Conservation (phyloP, 2,113 vertebrate species). For the Sclerurus mexicanus region DNA sequence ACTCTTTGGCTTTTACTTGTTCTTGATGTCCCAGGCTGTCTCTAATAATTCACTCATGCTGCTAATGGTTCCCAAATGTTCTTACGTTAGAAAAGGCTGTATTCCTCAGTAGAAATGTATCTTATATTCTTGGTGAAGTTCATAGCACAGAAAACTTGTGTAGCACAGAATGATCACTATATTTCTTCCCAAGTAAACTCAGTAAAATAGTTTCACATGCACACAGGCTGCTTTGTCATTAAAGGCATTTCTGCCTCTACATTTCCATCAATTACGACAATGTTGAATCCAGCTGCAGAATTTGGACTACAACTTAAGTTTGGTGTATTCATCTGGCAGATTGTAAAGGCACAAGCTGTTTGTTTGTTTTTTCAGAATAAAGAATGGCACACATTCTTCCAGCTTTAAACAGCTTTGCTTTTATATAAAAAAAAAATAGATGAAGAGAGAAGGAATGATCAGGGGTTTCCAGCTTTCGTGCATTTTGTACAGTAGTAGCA, state of each 20-base stretch:
- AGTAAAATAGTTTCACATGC: not conserved
- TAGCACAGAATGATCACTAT: not conserved
- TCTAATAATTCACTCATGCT: constrained; percentile 37
- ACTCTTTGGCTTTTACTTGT: constrained; percentile 13
- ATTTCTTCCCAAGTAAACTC: not conserved
- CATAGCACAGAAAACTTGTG: not conserved
- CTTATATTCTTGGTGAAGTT: constrained; percentile 8
- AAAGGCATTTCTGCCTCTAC: not conserved
- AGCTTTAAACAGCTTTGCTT: not conserved
- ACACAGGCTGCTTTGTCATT: not conserved
- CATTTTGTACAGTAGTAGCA: not conserved
- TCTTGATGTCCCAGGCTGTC: not conserved
- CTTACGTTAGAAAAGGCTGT: not conserved
- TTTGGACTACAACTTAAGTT: not conserved
- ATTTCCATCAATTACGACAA: not conserved
- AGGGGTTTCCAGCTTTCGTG: not conserved
- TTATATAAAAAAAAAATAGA: not conserved
- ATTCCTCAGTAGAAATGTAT: constrained; percentile 5
- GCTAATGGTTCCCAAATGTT: constrained; percentile 53
- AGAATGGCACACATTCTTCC: not conserved
- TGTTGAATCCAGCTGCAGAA: not conserved
- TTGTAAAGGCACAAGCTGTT: not conserved
- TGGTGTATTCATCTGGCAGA: not conserved
- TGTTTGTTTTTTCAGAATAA: not conserved
- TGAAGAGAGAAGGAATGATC: not conserved